These are phyloP conservation scores for Heliocidaris tuberculata DNA, from an alignment of 35 echinoderm and acorn worm genomes.

Conservation along the genomic window DNA sequence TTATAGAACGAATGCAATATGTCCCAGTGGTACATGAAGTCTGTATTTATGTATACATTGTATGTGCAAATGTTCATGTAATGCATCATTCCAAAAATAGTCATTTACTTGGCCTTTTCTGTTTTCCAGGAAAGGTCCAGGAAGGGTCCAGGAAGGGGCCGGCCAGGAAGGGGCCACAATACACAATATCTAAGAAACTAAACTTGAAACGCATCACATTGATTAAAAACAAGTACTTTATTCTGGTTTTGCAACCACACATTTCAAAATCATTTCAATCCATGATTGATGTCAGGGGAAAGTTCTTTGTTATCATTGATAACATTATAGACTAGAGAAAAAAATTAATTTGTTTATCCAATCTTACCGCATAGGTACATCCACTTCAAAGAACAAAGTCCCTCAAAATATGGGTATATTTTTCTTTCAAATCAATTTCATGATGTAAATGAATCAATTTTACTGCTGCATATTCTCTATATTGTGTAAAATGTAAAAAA, in stretches of 20 bases:
- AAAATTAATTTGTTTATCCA: neutral
- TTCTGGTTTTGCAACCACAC: neutral
- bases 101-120: too few species aligned
- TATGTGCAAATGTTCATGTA: too few species aligned
- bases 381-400: neutral
- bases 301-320: neutral
- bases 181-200: neutral
- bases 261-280: neutral
- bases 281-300: neutral
- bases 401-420: too few species aligned
- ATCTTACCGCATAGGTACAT: neutral
- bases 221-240: conserved; percentile 12
- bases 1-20: too few species aligned
- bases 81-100: too few species aligned
- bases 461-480: too few species aligned
- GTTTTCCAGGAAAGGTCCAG: too few species aligned
- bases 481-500: too few species aligned
- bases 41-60: too few species aligned
- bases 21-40: too few species aligned
- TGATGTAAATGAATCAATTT: neutral
- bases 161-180: too few species aligned
- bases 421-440: neutral
- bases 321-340: neutral
- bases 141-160: too few species aligned
- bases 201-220: neutral